Base-by-base conservation (phyloP, 1,140 invertebrate species). In the Aphelinus atriplicis region DNA sequence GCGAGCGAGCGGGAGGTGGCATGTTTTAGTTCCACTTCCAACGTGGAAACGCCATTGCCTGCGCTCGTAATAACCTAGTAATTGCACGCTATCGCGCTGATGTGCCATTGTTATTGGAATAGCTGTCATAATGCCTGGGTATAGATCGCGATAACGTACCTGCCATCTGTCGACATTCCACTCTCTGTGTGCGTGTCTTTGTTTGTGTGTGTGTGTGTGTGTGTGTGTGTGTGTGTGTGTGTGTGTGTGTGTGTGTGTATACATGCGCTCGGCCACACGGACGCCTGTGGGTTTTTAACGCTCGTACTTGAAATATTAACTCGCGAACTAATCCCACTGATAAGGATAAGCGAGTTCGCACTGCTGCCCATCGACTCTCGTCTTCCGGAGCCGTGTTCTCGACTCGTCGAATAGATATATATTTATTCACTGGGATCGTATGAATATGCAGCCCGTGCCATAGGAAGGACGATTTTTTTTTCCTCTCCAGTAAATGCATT, bases 21-120 rank as follows among this genome's bases (percentile, higher is more conserved):
- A 26, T 26, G 26, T 26, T 26, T 26, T 26, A 26, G 26, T 26
- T 26, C 7, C 42, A 53, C 48, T 66, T 55, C 6, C 3, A 43
- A 66, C 64, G 46, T 3, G 50, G 10, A 2, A 43, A 55, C 51
- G 51, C 46, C 64, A 66, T 55, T 66, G 65, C 7, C 50, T n/a
- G 48, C 9, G 50, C n/a, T 61, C n/a, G 58, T 70, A 70, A 71
- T 71, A 71, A 63, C 51, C 51, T 43, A 56, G 69, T 71, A 71
- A 71, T 71, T 71, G 45, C 67, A 42, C 46, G 56, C 67, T 69
- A 69, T 69, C 57, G 67, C 58, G 45, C 43, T 9, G 56, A 69
- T 60, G 57, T 69, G 6, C 48, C 48, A 63, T 63, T 71, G 48
- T 71, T 61, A 71, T 71, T 71, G 69, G 69, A 71, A 71, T 53